phyloP scores from a whole-genome alignment of 2,797 vertebrate species.

The Arnoldichthys spilopterus region DNA sequence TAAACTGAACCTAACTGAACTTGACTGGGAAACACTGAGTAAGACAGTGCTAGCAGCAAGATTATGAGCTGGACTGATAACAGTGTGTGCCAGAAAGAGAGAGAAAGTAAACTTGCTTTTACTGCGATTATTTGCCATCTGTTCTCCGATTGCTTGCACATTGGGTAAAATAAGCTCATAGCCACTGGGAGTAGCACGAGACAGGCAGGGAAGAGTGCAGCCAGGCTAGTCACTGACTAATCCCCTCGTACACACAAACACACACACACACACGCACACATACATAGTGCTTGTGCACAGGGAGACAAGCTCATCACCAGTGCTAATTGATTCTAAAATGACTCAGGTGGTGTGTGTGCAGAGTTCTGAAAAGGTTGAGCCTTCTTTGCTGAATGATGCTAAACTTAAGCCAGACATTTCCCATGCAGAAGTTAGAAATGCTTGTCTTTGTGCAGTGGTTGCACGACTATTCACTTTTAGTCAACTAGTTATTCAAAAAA shows the following conservation, averaged over 20 bases:
- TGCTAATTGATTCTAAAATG: constrained; percentile 93
- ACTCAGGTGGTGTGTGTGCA: constrained; percentile 48
- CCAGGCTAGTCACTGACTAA: constrained; percentile 84
- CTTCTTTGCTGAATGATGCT: not conserved
- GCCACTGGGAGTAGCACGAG: constrained; percentile 72
- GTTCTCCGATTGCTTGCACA: constrained; percentile 78
- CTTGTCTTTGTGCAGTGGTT: not conserved
- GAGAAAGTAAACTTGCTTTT: constrained; percentile 49
- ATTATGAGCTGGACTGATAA: not conserved
- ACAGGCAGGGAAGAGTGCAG: constrained; percentile 79
- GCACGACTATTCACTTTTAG: not conserved
- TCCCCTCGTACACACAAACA: constrained; percentile 68
- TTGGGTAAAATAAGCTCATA: constrained; percentile 77
- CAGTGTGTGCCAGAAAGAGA: not conserved
- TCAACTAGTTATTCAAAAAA: too few species aligned
- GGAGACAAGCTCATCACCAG: constrained; percentile 79
- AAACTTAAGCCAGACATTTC: constrained; percentile 4
- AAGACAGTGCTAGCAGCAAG: not conserved
- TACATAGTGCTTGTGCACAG: not conserved
- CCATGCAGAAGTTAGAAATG: constrained; percentile 59
- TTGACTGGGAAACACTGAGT: not conserved
- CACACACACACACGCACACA: not conserved
- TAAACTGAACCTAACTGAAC: too few species aligned
- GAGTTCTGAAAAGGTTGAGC: too few species aligned
- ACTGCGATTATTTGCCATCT: constrained; percentile 86